Evolutionary conservation across 2,888 invertebrate genomes (phyloP), one percentile per base, ranked within the genome.

Genomic region (Girardia tigrina): DNA sequence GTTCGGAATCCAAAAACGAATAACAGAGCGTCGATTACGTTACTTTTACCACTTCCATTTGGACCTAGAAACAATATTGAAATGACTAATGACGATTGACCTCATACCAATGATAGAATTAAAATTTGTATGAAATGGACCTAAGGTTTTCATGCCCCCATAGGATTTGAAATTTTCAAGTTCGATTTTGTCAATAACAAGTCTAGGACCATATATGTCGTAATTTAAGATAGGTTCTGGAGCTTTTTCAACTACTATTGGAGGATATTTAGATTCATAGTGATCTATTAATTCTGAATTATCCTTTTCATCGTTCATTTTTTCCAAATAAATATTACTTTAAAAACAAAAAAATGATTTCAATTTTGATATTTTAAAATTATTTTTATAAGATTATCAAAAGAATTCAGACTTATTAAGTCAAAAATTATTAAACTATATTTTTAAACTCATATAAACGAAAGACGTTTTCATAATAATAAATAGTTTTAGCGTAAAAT

Each of bases 1-100:
- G 97, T 94, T 80, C 95, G 87, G 83, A 92, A 97, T 0, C 98
- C 98, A 86, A 98, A 98, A 0, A 99, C 98, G 86, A 99, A 98
- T 78, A 99, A 86, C 90, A 98, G 91, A 0, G 98, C 92, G 85
- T 99, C 98, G 80, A 98, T 98, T 0, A 97, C 94, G 84, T 99
- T 98, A 80, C 94, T 94, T 83, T 99, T 98, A 0, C 98, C 98
- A 84, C 94, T 95, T 27, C 98, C 98, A 85, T 98, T 99, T 0
- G 98, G 97, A 0, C 98, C 98, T 74, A 27, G 70, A 20, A 16
- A 42, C 14, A 42, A 20, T n/a, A 76, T 14, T 29, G 20, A 12
- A 72, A 27, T 14, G 70, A 77, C 16, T 42, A 42, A 27, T 14
- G 20, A 28, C 71, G 14, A n/a, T n/a, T 26, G 26, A 8, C 26